Percentiles rank a stretch among this genome's conserved stretches.
Conservation (phyloP, 2,888 invertebrate species). For the Eutolmus rufibarbis region DNA sequence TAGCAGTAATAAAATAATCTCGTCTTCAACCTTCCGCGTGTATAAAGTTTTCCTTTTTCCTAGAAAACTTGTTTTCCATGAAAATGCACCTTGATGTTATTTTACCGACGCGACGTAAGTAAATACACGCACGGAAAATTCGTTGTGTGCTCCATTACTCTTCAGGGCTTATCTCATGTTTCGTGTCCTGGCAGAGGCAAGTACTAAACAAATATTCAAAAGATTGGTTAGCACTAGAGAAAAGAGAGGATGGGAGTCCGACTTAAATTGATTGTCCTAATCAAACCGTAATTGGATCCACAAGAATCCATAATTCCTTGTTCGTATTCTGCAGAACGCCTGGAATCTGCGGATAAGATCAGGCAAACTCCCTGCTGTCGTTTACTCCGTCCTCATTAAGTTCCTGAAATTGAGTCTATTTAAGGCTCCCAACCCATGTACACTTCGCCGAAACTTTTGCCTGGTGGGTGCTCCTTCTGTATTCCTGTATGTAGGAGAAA, state of each 20-base stretch:
- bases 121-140: neutral
- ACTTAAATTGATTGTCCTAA: constrained; percentile 25
- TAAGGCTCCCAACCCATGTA: constrained; percentile 9
- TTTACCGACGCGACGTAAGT: neutral
- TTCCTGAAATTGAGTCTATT: constrained; percentile 17
- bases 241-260: neutral
- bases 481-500: neutral
- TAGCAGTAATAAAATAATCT: too few species aligned
- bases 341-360: neutral
- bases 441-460: neutral
- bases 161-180: neutral
- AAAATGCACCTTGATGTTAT: neutral
- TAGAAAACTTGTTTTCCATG: neutral
- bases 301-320: constrained; percentile 29
- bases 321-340: constrained; percentile 1
- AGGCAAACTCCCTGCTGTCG: neutral
- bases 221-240: neutral
- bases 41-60: neutral
- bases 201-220: neutral
- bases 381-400: constrained; percentile 21
- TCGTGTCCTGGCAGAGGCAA: neutral
- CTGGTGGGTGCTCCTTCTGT: neutral
- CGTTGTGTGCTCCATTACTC: neutral
- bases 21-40: too few species aligned
- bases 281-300: constrained; percentile 30